Evolutionary conservation across 2,888 invertebrate species (phyloP).

Genomic region (Ceraclea dissimilis): DNA sequence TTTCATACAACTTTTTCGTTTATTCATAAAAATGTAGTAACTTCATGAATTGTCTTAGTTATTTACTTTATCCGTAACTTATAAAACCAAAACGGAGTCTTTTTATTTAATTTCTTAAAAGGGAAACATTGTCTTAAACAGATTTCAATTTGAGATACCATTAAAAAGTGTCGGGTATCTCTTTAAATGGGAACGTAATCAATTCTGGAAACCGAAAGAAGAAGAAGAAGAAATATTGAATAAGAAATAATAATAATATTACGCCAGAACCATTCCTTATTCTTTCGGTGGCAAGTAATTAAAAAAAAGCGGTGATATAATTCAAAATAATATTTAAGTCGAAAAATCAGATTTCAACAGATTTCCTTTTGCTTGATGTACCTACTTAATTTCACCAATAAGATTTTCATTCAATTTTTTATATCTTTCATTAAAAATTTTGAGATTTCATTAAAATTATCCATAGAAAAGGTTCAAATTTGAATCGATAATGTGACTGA

Average conservation of each 20-base stretch:
- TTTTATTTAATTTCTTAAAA: conserved; percentile 2
- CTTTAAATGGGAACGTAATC: conserved; percentile 1
- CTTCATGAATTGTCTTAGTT: too few relatives aligned
- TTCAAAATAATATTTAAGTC: too few relatives aligned
- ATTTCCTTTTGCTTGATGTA: too few relatives aligned
- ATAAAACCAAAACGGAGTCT: background rate
- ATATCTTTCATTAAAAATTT: too few relatives aligned
- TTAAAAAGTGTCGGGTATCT: conserved; percentile 3
- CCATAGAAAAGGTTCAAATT: too few relatives aligned
- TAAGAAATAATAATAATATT: background rate
- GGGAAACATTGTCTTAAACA: conserved; percentile 1
- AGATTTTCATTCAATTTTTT: too few relatives aligned
- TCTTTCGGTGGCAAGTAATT: background rate
- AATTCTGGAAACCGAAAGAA: background rate
- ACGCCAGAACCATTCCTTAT: background rate
- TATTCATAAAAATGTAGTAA: too few relatives aligned
- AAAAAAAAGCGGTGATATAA: background rate
- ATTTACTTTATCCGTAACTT: background rate
- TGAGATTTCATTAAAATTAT: too few relatives aligned
- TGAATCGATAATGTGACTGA: too few relatives aligned
- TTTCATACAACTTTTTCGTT: too few relatives aligned
- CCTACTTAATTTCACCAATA: too few relatives aligned
- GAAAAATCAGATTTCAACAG: too few relatives aligned
- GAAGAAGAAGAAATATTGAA: background rate
- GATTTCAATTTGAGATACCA: conserved; percentile 6